Percentiles rank a stretch among this genome's conserved stretches.
phyloP scores from a whole-genome alignment of 1,140 invertebrate genomes.

The Cephus cinctus region DNA sequence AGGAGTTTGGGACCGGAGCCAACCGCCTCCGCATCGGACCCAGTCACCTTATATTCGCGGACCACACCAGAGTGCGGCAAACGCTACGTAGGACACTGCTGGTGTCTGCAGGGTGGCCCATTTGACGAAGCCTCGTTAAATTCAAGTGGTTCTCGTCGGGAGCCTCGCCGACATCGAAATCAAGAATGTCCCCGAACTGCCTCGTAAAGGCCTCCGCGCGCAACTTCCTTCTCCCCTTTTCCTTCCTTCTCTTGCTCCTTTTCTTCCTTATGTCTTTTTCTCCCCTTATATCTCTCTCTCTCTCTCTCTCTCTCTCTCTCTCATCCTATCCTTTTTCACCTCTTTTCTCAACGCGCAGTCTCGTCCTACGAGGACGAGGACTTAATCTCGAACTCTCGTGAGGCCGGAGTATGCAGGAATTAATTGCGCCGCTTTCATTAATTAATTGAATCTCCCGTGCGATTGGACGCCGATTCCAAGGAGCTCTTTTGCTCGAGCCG shows the following conservation, averaged over 20 bases:
- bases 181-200: conserved; percentile 42
- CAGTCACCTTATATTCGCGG: too few species aligned
- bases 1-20: too few species aligned
- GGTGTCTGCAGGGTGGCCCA: conserved; percentile 38
- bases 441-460: conserved; percentile 38
- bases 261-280: too few species aligned
- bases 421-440: conserved; percentile 36
- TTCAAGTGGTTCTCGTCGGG: conserved; percentile 40
- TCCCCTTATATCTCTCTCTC: conserved; percentile 20
- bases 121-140: conserved; percentile 41
- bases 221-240: conserved; percentile 13
- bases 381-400: conserved; percentile 26
- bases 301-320: conserved; percentile 18
- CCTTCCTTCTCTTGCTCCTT: conserved; percentile 19
- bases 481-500: not conserved
- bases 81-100: too few species aligned
- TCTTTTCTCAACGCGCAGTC: too few species aligned
- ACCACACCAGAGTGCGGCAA: too few species aligned
- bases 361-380: conserved; percentile 9
- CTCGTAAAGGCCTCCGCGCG: conserved; percentile 32
- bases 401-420: conserved; percentile 23
- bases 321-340: conserved; percentile 8
- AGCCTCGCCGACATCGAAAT: conserved; percentile 35
- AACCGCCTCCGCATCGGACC: too few species aligned
- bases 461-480: conserved; percentile 20